Base-by-base conservation (phyloP, 35 echinoderm and acorn worm genomes). In the Nesometra sesokonis region DNA sequence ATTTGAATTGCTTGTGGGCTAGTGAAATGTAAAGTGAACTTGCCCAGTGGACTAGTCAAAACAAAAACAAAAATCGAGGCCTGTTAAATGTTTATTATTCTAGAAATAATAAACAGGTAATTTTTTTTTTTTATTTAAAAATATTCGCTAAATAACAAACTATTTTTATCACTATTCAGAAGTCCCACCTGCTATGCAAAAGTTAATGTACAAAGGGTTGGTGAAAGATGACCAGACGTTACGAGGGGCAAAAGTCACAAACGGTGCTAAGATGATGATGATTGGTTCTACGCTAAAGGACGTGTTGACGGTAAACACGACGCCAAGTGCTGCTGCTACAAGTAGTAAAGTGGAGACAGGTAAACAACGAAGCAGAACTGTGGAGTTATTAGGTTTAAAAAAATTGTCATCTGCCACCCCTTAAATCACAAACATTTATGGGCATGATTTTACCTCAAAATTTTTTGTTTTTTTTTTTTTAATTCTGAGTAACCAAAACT, bases 221-320 rank as follows among this genome's bases (percentile, higher is more conserved):
- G 88, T 99, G 85, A 99, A 99, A 83, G 96, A 99, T 37, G 96
- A 99, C 13, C 94, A 99, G 52, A 99, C 96, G 32, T 78, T 99
- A 76, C 86, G 88, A 38, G 96, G 94, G 57, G 82, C 92, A 31
- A 99, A 99, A 77, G 96, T 99, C 30, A 99, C 92, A 13, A 88
- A 92, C 17, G 88, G 90, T 9, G 87, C 93, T 40, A 99, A 99
- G 47, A 82, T 99, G 36, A 99, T 99, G 96, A 82, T 99, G 87
- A 88, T 99, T 76, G 96, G 96, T 21, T 99, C 96, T 33, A 99
- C 90, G 17, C 80, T 91, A 0, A 91, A 94, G 80, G 96, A 92
- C 76, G 90, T 99, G 11, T 33, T 99, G 35, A 87, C 91, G 30
- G 92, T 98, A 67, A 98, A 88, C 29, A 98, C 93, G 78, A 92